These are phyloP conservation scores for Protosalanx chinensis DNA, from an alignment of 2,797 vertebrate species.

Conservation along the genomic window DNA sequence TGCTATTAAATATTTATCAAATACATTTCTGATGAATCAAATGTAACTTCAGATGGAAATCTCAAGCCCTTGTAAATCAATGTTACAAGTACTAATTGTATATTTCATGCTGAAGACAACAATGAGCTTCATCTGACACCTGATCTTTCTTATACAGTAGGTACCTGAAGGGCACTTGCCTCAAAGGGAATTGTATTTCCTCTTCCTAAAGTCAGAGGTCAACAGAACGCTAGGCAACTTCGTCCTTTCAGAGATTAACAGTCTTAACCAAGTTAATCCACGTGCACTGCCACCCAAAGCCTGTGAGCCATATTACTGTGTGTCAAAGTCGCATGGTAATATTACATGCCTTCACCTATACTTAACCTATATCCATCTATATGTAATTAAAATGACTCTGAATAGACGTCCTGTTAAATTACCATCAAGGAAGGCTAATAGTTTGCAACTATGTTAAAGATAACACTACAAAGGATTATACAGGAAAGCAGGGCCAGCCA, in stretches of 20 bases:
- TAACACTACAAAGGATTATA: too few species aligned
- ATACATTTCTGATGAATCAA: too few species aligned
- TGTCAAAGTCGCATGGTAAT: conserved; percentile 14
- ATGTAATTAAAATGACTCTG: neutral
- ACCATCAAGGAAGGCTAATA: too few species aligned
- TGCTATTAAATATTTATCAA: too few species aligned
- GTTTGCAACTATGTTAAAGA: too few species aligned
- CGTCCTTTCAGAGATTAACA: conserved; percentile 63
- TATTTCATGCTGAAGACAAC: too few species aligned
- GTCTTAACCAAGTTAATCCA: conserved; percentile 68
- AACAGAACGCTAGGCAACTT: conserved; percentile 35
- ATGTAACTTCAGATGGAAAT: too few species aligned
- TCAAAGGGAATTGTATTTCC: conserved; percentile 39
- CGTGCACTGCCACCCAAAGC: conserved; percentile 51
- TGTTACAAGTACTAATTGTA: too few species aligned
- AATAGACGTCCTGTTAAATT: neutral
- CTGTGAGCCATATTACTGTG: conserved; percentile 30
- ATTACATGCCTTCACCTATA: neutral
- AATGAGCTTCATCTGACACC: neutral
- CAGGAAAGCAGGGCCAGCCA: too few species aligned
- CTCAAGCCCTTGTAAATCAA: too few species aligned
- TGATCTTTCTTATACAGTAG: neutral
- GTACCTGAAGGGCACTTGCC: neutral
- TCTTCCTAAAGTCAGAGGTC: conserved; percentile 56
- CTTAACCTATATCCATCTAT: neutral